Evolutionary conservation across 2,113 vertebrate genomes (phyloP).

Genomic region (Nibea coibor): DNA sequence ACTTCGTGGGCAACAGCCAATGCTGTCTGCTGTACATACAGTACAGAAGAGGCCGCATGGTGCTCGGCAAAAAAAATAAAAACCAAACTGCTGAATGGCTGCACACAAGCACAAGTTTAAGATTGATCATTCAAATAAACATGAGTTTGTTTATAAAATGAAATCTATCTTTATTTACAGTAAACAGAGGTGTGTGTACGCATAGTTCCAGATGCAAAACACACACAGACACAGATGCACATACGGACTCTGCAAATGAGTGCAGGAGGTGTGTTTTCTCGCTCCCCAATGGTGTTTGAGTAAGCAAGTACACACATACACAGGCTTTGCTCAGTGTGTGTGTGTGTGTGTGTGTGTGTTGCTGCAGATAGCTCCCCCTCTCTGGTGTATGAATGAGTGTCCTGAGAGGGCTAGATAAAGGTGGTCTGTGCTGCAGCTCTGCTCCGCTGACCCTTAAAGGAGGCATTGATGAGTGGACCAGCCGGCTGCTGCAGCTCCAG

Average conservation of each 20-base stretch:
- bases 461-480: constrained; percentile 78
- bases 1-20: constrained; percentile 24
- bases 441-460: constrained; percentile 81
- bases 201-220: constrained; percentile 33
- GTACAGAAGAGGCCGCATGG: neutral
- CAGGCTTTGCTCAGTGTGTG: constrained; percentile 50
- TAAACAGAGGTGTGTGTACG: constrained; percentile 62
- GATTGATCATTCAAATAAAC: constrained; percentile 61
- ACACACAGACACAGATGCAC: constrained; percentile 55
- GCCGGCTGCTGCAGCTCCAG: constrained; percentile 47
- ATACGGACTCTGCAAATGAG: constrained; percentile 59
- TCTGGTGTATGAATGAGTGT: constrained; percentile 81
- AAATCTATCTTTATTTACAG: constrained; percentile 73
- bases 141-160: constrained; percentile 60
- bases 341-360: constrained; percentile 55
- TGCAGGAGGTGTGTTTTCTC: constrained; percentile 70
- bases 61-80: constrained; percentile 4
- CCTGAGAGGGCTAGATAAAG: constrained; percentile 82
- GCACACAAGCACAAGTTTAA: constrained; percentile 39
- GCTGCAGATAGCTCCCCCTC: constrained; percentile 65
- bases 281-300: constrained; percentile 70
- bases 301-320: constrained; percentile 60
- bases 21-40: constrained; percentile 6
- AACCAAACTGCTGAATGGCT: constrained; percentile 12
- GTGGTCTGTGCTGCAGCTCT: constrained; percentile 80